Conservation (phyloP, 2,888 invertebrate species). For the Silvanus unidentatus region DNA sequence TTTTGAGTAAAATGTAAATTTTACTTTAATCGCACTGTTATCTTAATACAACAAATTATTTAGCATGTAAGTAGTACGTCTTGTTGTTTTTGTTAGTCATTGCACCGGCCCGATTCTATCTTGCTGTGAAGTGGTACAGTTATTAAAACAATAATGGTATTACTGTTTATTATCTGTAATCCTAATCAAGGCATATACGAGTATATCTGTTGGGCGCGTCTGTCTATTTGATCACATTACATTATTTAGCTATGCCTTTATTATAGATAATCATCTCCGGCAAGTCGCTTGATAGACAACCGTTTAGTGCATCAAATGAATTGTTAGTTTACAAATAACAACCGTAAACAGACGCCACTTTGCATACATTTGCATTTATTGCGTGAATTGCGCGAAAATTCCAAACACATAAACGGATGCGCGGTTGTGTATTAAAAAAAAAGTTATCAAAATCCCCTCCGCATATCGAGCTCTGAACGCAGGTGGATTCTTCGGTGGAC, state of each 20-base stretch:
- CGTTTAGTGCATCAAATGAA: conserved; percentile 35
- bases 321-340: conserved; percentile 23
- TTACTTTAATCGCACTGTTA: too few relatives aligned
- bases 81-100: too few relatives aligned
- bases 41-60: too few relatives aligned
- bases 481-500: not conserved
- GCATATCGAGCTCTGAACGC: not conserved
- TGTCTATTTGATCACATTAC: conserved; percentile 41
- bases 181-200: conserved; percentile 8
- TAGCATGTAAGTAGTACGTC: too few relatives aligned
- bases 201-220: conserved; percentile 26
- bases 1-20: too few relatives aligned
- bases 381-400: not conserved
- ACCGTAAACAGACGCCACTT: conserved; percentile 12
- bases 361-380: conserved; percentile 2
- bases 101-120: too few relatives aligned
- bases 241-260: conserved; percentile 41
- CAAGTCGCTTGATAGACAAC: conserved; percentile 37
- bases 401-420: not conserved
- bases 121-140: not conserved
- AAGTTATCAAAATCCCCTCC: not conserved
- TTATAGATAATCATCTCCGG: conserved; percentile 39
- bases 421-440: too few relatives aligned
- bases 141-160: conserved; percentile 10
- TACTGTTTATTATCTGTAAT: conserved; percentile 8